phyloP scores from a whole-genome alignment of 2,888 invertebrate genomes.

The Pecten maximus region DNA sequence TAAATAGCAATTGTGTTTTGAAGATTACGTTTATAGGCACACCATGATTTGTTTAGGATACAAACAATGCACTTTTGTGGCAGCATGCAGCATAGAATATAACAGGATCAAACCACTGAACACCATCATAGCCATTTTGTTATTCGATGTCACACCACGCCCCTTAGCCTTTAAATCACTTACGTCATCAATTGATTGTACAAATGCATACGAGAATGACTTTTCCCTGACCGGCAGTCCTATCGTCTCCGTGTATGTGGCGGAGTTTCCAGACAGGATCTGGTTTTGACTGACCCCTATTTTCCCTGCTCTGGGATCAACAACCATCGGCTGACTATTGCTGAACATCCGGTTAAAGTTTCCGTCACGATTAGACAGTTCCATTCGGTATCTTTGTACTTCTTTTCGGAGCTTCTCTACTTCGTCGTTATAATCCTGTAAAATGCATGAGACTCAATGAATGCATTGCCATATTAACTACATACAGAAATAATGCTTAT shows the following conservation, averaged over 20 bases:
- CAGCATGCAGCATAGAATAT: neutral
- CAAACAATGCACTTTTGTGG: neutral
- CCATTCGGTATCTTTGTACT: constrained; percentile 78
- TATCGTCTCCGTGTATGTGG: constrained; percentile 54
- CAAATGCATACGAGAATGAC: constrained; percentile 70
- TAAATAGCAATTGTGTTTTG: no score
- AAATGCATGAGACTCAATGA: neutral
- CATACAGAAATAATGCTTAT: no score
- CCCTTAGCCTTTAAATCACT: constrained; percentile 12
- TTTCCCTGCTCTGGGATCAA: constrained; percentile 72
- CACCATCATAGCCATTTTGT: neutral
- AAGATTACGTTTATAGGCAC: no score
- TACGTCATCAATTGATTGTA: constrained; percentile 70
- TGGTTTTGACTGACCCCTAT: constrained; percentile 65
- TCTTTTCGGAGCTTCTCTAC: constrained; percentile 78
- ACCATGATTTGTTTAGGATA: no score
- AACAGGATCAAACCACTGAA: neutral
- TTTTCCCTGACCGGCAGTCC: constrained; percentile 63
- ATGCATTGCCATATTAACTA: neutral
- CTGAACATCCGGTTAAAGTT: constrained; percentile 81
- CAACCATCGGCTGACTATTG: constrained; percentile 75
- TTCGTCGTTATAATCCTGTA: constrained; percentile 77
- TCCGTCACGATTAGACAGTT: constrained; percentile 79
- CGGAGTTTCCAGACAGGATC: constrained; percentile 54
- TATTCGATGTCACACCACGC: constrained; percentile 22